Percentiles rank a stretch among this genome's conserved stretches.
phyloP scores from a whole-genome alignment of 2,113 vertebrate species.

The Dicaeum eximium region DNA sequence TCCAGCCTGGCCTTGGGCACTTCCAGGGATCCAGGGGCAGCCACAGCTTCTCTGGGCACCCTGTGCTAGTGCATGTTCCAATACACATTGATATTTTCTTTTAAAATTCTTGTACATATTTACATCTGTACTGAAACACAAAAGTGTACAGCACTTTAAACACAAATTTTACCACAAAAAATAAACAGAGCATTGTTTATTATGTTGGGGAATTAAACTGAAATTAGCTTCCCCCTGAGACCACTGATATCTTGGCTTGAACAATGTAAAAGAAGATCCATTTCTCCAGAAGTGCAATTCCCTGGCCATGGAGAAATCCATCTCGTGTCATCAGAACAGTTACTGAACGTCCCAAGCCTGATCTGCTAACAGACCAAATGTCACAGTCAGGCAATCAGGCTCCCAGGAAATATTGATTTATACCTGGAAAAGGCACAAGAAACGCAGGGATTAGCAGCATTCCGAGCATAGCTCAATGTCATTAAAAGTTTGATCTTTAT shows the following conservation, averaged over 20 bases:
- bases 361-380: not conserved
- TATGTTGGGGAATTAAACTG: not conserved
- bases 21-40: not conserved
- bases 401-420: not conserved
- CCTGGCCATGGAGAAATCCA: not conserved
- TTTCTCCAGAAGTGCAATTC: not conserved
- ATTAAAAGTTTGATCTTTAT: not conserved
- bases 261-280: not conserved
- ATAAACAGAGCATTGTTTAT: not conserved
- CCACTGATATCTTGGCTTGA: not conserved
- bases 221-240: not conserved
- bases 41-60: not conserved
- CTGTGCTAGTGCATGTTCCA: not conserved
- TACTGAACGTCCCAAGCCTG: not conserved
- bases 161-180: not conserved
- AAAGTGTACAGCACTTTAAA: not conserved
- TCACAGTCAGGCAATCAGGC: not conserved
- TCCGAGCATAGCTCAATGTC: not conserved
- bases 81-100: not conserved
- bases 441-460: not conserved
- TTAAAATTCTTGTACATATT: not conserved
- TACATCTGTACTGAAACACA: not conserved
- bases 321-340: not conserved
- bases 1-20: not conserved
- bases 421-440: not conserved